phyloP scores from a whole-genome alignment of 2,113 vertebrate genomes.

The Sylvilagus bachmani region DNA sequence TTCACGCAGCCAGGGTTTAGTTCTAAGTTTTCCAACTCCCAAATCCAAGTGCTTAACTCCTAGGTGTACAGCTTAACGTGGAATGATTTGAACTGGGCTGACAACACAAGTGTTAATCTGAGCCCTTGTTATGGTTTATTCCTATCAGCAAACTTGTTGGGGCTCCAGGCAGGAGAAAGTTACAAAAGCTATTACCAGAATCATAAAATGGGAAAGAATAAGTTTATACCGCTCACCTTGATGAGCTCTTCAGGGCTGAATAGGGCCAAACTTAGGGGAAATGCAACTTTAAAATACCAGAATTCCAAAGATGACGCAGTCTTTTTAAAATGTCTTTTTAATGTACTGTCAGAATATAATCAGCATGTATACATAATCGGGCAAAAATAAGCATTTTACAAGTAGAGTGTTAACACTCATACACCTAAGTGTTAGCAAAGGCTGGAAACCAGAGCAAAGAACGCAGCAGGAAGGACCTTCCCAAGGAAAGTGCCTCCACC shows the following conservation, averaged over 20 bases:
- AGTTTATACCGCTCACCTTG: neutral
- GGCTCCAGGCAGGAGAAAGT: neutral
- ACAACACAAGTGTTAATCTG: neutral
- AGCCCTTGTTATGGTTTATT: neutral
- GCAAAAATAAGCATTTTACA: conserved; percentile 72
- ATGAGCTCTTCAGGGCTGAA: conserved; percentile 31
- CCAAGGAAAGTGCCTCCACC: neutral
- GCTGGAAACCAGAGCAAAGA: conserved; percentile 22
- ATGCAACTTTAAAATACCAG: conserved; percentile 33
- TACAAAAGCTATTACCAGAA: neutral
- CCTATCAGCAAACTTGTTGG: neutral
- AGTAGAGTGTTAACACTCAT: conserved; percentile 62
- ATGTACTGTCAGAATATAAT: conserved; percentile 81
- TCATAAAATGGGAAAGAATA: neutral
- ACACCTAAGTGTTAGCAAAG: conserved; percentile 60
- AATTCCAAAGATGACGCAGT: conserved; percentile 50
- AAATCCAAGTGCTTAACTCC: neutral
- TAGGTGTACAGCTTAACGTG: neutral
- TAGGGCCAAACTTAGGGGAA: neutral
- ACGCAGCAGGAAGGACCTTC: neutral
- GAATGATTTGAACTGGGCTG: neutral
- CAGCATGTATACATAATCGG: conserved; percentile 75
- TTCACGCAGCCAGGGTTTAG: neutral
- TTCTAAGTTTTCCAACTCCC: neutral
- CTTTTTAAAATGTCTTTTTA: conserved; percentile 79